Evolutionary conservation across 2,888 invertebrate genomes (phyloP).

Genomic region (Hyalella azteca): DNA sequence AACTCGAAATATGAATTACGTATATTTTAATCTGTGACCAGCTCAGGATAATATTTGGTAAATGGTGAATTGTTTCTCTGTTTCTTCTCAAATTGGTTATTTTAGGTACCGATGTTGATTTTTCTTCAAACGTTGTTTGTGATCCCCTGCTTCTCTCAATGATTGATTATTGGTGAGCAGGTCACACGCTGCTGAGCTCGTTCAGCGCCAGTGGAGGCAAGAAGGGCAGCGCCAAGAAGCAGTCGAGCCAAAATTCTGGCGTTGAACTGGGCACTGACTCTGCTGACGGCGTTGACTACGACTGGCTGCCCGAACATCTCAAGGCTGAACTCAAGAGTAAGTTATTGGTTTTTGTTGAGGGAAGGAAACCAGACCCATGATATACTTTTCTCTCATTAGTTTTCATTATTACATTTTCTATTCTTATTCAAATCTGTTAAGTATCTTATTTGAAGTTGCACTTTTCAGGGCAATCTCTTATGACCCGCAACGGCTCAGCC

Average conservation of each 20-base stretch:
- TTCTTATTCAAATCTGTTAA: neutral
- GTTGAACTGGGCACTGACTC: slow-evolving; percentile 51
- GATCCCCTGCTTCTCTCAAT: no score
- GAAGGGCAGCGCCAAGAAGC: slow-evolving; percentile 31
- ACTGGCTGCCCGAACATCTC: slow-evolving; percentile 86
- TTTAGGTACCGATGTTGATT: no score
- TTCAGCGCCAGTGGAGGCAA: slow-evolving; percentile 44
- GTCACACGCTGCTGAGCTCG: neutral
- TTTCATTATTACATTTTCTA: neutral
- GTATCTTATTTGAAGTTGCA: neutral
- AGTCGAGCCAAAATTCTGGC: slow-evolving; percentile 4
- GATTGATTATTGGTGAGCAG: no score
- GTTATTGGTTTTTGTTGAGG: slow-evolving; percentile 1
- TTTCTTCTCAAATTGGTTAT: no score
- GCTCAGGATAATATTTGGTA: no score
- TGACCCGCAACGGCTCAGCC: neutral
- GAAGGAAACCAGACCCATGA: neutral
- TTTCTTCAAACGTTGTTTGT: no score
- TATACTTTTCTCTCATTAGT: neutral
- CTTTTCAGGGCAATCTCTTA: neutral
- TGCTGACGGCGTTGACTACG: slow-evolving; percentile 88
- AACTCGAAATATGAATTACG: no score
- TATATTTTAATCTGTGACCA: no score
- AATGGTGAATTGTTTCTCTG: no score
- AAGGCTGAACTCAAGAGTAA: slow-evolving; percentile 51